These are phyloP conservation scores for Homarus americanus DNA, from an alignment of 1,140 invertebrate species.

Conservation along the genomic window DNA sequence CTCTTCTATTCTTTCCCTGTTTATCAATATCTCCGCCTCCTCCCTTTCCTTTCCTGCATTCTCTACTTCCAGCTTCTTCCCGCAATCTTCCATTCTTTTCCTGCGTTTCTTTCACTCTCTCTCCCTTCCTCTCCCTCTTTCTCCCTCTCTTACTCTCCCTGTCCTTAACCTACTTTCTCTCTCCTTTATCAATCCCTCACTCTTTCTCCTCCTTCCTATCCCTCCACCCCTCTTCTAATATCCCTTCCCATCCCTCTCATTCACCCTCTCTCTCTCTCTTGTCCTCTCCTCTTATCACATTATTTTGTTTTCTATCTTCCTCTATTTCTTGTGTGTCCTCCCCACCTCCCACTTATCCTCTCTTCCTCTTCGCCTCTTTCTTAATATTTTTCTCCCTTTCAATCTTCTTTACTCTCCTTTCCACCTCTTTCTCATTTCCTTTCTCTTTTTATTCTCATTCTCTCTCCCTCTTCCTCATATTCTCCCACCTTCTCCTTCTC, in stretches of 20 bases:
- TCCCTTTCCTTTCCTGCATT: background rate
- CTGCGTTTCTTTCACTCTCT: background rate
- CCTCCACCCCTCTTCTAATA: background rate
- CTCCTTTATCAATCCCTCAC: background rate
- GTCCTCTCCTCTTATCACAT: background rate
- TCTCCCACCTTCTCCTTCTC: too few species aligned
- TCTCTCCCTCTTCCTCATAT: background rate
- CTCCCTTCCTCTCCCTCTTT: background rate
- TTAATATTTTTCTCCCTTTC: background rate
- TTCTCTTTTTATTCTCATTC: too few species aligned
- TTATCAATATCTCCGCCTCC: background rate
- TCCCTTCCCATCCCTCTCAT: constrained; percentile 4
- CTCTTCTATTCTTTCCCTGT: background rate
- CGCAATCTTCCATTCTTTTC: background rate
- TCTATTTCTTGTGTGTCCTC: too few species aligned
- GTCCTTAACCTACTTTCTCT: background rate
- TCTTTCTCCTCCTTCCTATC: background rate
- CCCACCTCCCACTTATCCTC: background rate
- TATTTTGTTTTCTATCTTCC: background rate
- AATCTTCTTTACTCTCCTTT: too few species aligned
- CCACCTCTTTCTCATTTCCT: too few species aligned
- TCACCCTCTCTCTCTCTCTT: background rate
- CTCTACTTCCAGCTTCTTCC: background rate
- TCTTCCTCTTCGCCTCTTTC: background rate
- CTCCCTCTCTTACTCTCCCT: background rate